phyloP scores from a whole-genome alignment of 37 sponge, comb jelly and placozoan genomes.

The Bolinopsis microptera region DNA sequence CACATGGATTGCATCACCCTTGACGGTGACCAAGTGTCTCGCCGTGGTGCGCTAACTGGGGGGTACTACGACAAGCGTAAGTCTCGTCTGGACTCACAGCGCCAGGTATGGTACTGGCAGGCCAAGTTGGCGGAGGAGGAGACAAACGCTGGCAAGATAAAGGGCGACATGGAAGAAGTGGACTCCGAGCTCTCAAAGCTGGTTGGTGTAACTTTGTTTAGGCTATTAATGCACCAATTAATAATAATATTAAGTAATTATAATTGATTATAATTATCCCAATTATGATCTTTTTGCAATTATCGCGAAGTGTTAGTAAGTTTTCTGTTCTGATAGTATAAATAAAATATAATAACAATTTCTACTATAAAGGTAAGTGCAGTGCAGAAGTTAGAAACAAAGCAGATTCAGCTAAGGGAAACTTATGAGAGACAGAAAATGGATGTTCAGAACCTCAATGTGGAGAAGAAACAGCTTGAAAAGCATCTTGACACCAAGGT shows the following conservation, averaged over 20 bases:
- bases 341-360: no score
- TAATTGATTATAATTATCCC: no score
- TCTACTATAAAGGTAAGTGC: conserved; percentile 69
- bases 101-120: conserved; percentile 71
- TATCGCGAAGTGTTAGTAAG: no score
- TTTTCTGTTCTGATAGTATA: no score
- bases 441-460: conserved; percentile 75
- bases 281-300: no score
- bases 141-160: conserved; percentile 71
- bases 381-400: conserved; percentile 80
- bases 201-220: no score
- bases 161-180: conserved; percentile 18
- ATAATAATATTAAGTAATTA: no score
- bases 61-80: conserved; percentile 87
- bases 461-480: conserved; percentile 74
- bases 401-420: conserved; percentile 80
- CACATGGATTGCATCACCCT: conserved; percentile 90
- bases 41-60: conserved; percentile 89
- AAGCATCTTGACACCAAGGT: conserved; percentile 84
- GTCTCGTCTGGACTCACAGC: conserved; percentile 76
- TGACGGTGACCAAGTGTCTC: conserved; percentile 91
- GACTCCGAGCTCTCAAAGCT: conserved; percentile 19
- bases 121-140: conserved; percentile 72
- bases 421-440: conserved; percentile 82
- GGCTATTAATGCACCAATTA: no score